Evolutionary conservation across 2,888 invertebrate species (phyloP).

Genomic region (Pemphredon lugubris): DNA sequence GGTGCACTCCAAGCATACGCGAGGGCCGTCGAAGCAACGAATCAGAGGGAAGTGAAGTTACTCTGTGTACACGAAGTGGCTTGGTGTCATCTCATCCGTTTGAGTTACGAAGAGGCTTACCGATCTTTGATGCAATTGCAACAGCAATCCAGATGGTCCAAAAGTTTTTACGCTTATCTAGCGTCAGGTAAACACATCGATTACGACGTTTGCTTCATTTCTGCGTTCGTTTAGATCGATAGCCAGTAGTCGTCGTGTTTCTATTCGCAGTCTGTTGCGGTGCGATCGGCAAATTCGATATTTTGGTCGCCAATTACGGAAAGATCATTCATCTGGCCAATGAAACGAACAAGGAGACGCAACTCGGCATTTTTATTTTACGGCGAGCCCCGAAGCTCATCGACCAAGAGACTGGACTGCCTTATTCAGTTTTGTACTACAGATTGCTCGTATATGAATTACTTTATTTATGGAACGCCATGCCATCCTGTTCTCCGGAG

Average conservation of each 20-base stretch:
- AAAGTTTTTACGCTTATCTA: conserved; percentile 86
- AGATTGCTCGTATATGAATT: conserved; percentile 85
- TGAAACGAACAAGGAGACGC: conserved; percentile 68
- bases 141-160: conserved; percentile 85
- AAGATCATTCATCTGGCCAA: conserved; percentile 79
- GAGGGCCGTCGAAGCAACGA: conserved; percentile 83
- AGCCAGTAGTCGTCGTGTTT: too few species aligned
- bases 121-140: conserved; percentile 83
- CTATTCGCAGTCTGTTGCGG: conserved; percentile 82
- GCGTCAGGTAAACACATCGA: conserved; percentile 78
- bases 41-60: conserved; percentile 85
- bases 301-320: conserved; percentile 75
- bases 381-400: conserved; percentile 74
- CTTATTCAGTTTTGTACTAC: conserved; percentile 80
- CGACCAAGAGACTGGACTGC: conserved; percentile 63
- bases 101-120: conserved; percentile 83
- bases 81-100: conserved; percentile 85
- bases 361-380: conserved; percentile 76
- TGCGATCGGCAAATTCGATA: conserved; percentile 80
- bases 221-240: background rate
- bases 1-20: conserved; percentile 84
- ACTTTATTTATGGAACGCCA: conserved; percentile 87
- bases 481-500: conserved; percentile 83
- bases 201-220: background rate
- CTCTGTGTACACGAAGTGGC: conserved; percentile 85